Percentiles rank a stretch among this genome's conserved stretches.
These are phyloP conservation scores for Danionella cerebrum DNA, from an alignment of 2,113 vertebrate genomes.

Conservation along the genomic window DNA sequence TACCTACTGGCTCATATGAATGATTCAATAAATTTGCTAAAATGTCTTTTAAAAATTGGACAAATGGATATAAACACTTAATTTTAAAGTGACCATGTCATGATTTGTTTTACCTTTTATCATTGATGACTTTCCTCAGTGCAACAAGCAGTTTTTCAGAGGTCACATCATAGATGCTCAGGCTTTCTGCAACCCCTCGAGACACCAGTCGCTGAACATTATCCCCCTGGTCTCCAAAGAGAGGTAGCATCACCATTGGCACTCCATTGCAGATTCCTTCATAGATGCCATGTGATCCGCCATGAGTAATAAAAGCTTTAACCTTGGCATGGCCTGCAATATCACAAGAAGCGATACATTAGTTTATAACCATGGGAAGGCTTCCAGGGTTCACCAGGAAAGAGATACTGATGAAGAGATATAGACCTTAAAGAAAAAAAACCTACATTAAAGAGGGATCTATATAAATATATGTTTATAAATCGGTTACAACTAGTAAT, in stretches of 20 bases:
- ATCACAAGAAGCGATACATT: neutral
- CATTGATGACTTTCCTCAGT: slow-evolving; percentile 69
- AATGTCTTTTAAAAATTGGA: no score
- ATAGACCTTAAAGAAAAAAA: no score
- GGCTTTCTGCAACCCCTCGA: slow-evolving; percentile 70
- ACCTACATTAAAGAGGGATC: no score
- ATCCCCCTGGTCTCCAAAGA: slow-evolving; percentile 87
- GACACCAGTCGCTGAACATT: slow-evolving; percentile 73
- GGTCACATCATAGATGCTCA: slow-evolving; percentile 71
- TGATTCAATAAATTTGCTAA: no score
- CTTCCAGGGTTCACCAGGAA: no score
- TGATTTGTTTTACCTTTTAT: slow-evolving; percentile 69
- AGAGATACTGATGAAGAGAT: no score
- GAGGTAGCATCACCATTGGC: slow-evolving; percentile 86
- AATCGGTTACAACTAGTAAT: no score
- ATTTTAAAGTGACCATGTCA: no score
- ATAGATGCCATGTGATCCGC: slow-evolving; percentile 82
- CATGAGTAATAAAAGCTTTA: slow-evolving; percentile 84
- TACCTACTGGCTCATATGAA: no score
- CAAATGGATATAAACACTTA: no score
- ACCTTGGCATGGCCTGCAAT: slow-evolving; percentile 79
- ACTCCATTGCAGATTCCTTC: slow-evolving; percentile 85
- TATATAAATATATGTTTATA: no score
- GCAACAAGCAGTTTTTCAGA: slow-evolving; percentile 63
- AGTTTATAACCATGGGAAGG: no score